Percentiles rank a stretch among this genome's conserved stretches.
phyloP scores from a whole-genome alignment of 1,140 invertebrate species.

The Radopholus similis region DNA sequence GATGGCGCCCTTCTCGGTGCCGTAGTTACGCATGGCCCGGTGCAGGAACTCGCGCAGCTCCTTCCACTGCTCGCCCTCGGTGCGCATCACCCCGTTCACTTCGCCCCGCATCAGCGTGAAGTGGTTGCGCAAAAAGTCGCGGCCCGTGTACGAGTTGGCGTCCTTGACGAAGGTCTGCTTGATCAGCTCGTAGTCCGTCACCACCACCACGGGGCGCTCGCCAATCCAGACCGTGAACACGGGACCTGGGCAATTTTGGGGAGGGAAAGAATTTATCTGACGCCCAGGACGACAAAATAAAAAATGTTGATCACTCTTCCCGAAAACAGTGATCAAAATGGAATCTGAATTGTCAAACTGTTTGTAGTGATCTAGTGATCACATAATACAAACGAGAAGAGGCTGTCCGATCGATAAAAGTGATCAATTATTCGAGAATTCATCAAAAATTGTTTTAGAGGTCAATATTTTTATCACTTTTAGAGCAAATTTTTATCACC shows the following conservation, averaged over 20 bases:
- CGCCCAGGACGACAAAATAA: no score
- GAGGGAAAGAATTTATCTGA: no score
- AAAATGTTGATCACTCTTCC: no score
- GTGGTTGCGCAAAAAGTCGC: constrained; percentile 18
- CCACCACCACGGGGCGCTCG: constrained; percentile 21
- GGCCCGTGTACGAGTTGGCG: constrained; percentile 9
- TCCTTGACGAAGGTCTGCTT: constrained; percentile 20
- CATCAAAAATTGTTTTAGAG: no score
- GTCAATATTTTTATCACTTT: no score
- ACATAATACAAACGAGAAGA: no score
- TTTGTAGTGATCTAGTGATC: no score
- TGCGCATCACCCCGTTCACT: constrained; percentile 40
- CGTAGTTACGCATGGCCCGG: constrained; percentile 72
- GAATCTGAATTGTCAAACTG: no score
- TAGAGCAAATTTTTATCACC: no score
- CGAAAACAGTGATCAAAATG: no score
- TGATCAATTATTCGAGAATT: no score
- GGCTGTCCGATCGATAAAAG: no score
- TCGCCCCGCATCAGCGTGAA: constrained; percentile 3
- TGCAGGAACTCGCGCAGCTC: constrained; percentile 74
- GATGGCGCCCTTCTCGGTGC: constrained; percentile 70
- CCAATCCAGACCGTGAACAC: constrained; percentile 22
- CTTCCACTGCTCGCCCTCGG: constrained; percentile 76
- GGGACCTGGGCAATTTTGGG: neutral
- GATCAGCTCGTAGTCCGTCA: constrained; percentile 28